A percentile compares a stretch with the other conserved stretches of the same genome.
These are phyloP conservation scores for Peromyscus attwateri DNA, from an alignment of 2,797 vertebrate genomes.

Conservation along the genomic window DNA sequence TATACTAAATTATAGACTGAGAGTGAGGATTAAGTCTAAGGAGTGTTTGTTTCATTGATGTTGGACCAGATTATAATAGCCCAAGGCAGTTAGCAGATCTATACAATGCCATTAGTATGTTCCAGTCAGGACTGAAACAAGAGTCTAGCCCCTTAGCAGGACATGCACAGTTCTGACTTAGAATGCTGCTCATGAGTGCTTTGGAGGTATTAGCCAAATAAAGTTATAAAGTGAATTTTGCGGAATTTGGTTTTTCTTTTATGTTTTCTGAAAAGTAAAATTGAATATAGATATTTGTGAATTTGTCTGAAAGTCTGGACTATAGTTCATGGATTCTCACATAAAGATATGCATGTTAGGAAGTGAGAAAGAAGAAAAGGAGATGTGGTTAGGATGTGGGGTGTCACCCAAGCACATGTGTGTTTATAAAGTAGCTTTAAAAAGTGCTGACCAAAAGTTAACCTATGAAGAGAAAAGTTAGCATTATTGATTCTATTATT, in stretches of 20 bases:
- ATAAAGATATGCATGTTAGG: background rate
- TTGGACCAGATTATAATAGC: conserved; percentile 53
- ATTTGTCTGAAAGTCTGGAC: background rate
- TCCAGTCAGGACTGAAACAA: conserved; percentile 19
- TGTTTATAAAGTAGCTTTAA: background rate
- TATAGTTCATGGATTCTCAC: background rate
- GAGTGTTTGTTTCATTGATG: conserved; percentile 65
- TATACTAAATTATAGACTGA: conserved; percentile 32
- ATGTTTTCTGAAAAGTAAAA: conserved; percentile 17
- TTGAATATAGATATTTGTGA: background rate
- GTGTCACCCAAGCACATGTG: background rate
- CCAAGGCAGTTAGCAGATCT: conserved; percentile 29
- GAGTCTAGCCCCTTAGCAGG: background rate
- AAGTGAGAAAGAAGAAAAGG: background rate
- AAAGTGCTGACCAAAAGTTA: background rate
- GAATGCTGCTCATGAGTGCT: background rate
- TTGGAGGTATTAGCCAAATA: conserved; percentile 33
- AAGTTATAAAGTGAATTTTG: conserved; percentile 11
- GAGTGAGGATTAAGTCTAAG: conserved; percentile 57
- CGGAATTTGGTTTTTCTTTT: background rate
- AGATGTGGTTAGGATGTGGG: background rate
- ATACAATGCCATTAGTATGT: conserved; percentile 50
- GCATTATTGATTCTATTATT: background rate
- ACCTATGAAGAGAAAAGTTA: background rate
- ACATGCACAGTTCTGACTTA: conserved; percentile 8